Conservation (phyloP, 2,888 invertebrate species). For the Heliconius cydno region DNA sequence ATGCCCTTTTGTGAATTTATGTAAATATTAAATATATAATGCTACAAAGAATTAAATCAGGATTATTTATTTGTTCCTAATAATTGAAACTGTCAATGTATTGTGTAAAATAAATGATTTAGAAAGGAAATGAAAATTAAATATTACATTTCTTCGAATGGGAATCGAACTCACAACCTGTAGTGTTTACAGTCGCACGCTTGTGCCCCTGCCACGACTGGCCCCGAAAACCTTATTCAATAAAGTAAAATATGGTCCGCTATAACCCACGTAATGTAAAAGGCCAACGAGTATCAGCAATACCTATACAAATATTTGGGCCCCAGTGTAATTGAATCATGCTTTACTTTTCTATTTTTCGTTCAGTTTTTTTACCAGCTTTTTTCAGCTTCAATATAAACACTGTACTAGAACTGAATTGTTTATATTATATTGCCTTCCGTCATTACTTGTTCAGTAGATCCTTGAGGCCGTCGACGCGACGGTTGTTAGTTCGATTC, state of each 20-base stretch:
- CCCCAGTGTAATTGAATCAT: constrained; percentile 9
- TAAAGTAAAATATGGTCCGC: neutral
- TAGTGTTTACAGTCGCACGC: too few relatives aligned
- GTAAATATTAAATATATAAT: neutral
- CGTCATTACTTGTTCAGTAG: too few relatives aligned
- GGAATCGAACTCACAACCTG: neutral
- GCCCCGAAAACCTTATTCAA: neutral
- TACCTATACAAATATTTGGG: constrained; percentile 20
- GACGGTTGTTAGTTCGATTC: too few relatives aligned
- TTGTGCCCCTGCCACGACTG: too few relatives aligned
- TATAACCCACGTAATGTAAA: constrained; percentile 10
- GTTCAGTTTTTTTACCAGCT: neutral
- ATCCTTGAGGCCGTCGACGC: too few relatives aligned
- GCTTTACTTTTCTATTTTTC: constrained; percentile 6
- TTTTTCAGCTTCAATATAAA: neutral
- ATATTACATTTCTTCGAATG: neutral
- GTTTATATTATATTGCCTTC: neutral
- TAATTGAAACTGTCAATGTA: neutral
- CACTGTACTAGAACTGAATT: neutral
- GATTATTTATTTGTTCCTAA: neutral
- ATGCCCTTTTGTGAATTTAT: neutral
- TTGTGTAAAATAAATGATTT: neutral
- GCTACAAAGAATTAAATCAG: neutral
- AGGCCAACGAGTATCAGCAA: constrained; percentile 19
- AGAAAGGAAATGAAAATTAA: neutral